Evolutionary conservation across 2,888 invertebrate genomes (phyloP).

Genomic region (Portevinia maculata): DNA sequence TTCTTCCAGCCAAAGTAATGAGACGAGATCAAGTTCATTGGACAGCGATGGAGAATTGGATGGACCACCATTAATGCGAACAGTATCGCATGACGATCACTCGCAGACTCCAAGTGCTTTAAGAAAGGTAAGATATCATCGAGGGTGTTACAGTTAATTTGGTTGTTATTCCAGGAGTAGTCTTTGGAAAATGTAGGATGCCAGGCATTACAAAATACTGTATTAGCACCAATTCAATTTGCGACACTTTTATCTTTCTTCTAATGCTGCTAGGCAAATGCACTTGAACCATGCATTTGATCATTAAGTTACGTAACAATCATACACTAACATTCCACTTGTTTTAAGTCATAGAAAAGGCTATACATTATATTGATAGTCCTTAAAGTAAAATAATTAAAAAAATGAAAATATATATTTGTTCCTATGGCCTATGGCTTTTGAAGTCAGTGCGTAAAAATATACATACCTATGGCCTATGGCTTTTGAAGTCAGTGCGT

Average conservation of each 20-base stretch:
- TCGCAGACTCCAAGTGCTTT: constrained; percentile 83
- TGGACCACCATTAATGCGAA: constrained; percentile 84
- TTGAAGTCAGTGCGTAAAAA: too few relatives aligned
- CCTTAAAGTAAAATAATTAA: too few relatives aligned
- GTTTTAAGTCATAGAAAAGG: neutral
- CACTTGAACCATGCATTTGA: constrained; percentile 24
- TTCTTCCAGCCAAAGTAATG: constrained; percentile 81
- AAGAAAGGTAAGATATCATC: constrained; percentile 79
- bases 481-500: too few relatives aligned
- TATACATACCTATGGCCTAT: too few relatives aligned
- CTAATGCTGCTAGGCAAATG: constrained; percentile 24
- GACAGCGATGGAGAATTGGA: constrained; percentile 84
- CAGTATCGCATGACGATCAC: constrained; percentile 86
- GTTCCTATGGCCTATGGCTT: too few relatives aligned
- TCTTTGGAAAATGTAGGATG: constrained; percentile 22
- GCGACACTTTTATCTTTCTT: constrained; percentile 23
- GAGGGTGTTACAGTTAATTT: too few relatives aligned
- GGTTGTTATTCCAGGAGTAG: neutral
- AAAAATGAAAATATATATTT: too few relatives aligned
- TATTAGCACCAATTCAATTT: constrained; percentile 34
- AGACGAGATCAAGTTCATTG: constrained; percentile 83
- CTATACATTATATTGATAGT: too few relatives aligned
- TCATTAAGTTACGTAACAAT: neutral
- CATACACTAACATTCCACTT: constrained; percentile 1
- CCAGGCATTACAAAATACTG: constrained; percentile 6